A percentile compares a stretch with the other conserved stretches of the same genome.
These are phyloP conservation scores for Sebastes kiyomatsui DNA, from an alignment of 2,797 vertebrate species.

Conservation along the genomic window DNA sequence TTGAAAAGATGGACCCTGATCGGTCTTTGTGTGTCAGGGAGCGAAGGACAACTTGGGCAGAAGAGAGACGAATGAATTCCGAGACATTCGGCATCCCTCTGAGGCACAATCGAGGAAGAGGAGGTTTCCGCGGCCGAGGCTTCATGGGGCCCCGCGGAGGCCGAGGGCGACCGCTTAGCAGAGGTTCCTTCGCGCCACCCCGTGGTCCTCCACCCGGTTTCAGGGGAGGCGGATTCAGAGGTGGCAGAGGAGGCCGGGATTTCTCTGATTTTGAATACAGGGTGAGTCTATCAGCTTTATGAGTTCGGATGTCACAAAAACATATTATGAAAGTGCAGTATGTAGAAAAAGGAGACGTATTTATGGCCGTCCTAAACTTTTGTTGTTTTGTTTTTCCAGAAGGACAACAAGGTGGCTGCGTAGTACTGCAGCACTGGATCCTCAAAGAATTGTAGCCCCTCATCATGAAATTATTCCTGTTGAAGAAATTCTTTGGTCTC, in stretches of 20 bases:
- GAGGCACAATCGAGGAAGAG: slow-evolving; percentile 90
- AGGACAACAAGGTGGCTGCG: slow-evolving; percentile 98
- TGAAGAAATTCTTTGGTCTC: slow-evolving; percentile 83
- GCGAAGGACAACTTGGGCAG: slow-evolving; percentile 94
- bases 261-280: slow-evolving; percentile 96
- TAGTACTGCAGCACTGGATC: slow-evolving; percentile 81
- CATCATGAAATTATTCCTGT: slow-evolving; percentile 63
- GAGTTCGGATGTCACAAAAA: neutral
- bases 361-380: neutral
- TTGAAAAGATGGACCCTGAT: neutral
- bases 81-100: slow-evolving; percentile 97
- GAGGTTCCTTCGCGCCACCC: slow-evolving; percentile 83
- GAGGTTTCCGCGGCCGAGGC: slow-evolving; percentile 90
- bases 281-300: slow-evolving; percentile 76
- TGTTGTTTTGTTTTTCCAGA: slow-evolving; percentile 76
- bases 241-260: slow-evolving; percentile 90
- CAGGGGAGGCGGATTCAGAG: slow-evolving; percentile 88
- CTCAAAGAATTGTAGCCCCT: slow-evolving; percentile 80
- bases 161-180: slow-evolving; percentile 85
- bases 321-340: neutral
- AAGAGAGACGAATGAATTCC: slow-evolving; percentile 93
- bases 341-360: neutral
- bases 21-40: slow-evolving; percentile 79
- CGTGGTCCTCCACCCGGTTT: slow-evolving; percentile 85
- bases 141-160: slow-evolving; percentile 90